A percentile compares a stretch with the other conserved stretches of the same genome.
Evolutionary conservation across 2,113 vertebrate species (phyloP).

Genomic region (Regulus satrapa): DNA sequence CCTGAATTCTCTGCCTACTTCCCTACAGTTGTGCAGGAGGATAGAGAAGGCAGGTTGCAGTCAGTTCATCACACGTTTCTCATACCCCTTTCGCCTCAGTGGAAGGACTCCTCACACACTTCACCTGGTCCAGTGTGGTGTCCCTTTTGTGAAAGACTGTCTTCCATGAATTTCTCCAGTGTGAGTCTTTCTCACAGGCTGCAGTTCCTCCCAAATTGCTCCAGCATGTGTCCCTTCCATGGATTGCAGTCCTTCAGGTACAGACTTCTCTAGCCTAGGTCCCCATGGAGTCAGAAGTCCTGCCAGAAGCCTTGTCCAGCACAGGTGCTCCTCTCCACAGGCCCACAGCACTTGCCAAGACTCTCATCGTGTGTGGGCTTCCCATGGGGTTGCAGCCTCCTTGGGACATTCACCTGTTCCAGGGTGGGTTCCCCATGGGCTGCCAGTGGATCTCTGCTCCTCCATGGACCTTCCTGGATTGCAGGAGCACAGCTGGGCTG

Average conservation of each 20-base stretch:
- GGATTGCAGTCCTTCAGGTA: background rate
- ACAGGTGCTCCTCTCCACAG: fast-evolving
- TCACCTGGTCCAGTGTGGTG: background rate
- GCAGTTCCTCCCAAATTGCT: background rate
- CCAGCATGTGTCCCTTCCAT: background rate
- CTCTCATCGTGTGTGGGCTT: fast-evolving
- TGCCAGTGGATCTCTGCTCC: background rate
- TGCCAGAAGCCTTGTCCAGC: background rate
- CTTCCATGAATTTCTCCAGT: fast-evolving
- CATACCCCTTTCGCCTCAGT: background rate
- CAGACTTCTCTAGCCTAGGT: background rate
- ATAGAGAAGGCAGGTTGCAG: background rate
- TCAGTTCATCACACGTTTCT: fast-evolving
- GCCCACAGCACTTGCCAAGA: background rate
- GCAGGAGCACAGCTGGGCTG: background rate
- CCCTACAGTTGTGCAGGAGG: no score
- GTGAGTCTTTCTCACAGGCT: background rate
- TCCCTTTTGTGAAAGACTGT: background rate
- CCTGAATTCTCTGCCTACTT: background rate
- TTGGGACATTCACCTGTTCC: background rate
- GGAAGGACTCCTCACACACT: background rate
- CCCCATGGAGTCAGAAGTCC: no score
- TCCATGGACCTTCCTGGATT: background rate
- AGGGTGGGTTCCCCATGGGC: fast-evolving
- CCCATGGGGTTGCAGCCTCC: background rate